Conservation (phyloP, 2,888 invertebrate species). For the Xanthorhoe designata region DNA sequence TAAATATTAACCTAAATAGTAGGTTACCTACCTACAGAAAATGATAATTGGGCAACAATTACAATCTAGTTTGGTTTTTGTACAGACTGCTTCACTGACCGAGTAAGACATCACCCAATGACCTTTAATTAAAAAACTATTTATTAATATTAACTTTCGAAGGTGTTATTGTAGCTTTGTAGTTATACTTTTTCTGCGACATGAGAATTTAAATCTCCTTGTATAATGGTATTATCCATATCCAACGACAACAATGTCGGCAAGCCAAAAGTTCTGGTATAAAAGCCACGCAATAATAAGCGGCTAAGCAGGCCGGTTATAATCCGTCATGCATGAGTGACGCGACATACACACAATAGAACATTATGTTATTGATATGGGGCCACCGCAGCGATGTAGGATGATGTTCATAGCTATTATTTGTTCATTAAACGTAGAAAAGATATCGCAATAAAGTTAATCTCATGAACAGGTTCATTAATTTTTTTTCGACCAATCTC, state of each 20-base stretch:
- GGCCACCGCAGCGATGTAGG: conserved; percentile 36
- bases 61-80: too few relatives aligned
- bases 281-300: conserved; percentile 64
- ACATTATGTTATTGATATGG: conserved; percentile 50
- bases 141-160: too few relatives aligned
- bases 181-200: conserved; percentile 1
- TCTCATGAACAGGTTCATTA: too few relatives aligned
- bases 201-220: conserved; percentile 10
- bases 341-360: conserved; percentile 63
- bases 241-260: conserved; percentile 50
- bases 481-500: background rate
- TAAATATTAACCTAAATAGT: too few relatives aligned
- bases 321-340: conserved; percentile 77
- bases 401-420: conserved; percentile 11
- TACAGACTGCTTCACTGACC: too few relatives aligned
- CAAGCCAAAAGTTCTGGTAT: conserved; percentile 52
- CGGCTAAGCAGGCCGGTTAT: conserved; percentile 65
- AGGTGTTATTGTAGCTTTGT: too few relatives aligned
- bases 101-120: too few relatives aligned
- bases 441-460: too few relatives aligned
- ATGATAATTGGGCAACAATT: too few relatives aligned
- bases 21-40: too few relatives aligned
- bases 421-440: too few relatives aligned
- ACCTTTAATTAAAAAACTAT: too few relatives aligned
- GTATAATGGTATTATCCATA: conserved; percentile 39